Evolutionary conservation across 2,113 vertebrate genomes (phyloP).

Genomic region (Xyrauchen texanus): DNA sequence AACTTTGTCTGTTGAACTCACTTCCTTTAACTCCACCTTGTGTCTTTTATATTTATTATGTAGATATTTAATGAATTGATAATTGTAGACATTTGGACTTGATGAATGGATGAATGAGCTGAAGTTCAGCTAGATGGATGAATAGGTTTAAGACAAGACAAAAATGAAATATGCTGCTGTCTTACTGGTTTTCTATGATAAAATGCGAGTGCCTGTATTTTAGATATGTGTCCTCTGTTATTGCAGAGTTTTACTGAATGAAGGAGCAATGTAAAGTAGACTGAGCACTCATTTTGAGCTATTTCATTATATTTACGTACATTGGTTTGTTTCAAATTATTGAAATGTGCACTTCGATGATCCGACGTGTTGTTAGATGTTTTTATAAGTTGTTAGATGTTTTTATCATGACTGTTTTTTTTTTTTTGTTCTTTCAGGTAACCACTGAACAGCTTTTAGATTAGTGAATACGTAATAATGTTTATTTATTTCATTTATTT

Average conservation of each 20-base stretch:
- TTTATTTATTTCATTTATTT: background rate
- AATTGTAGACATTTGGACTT: background rate
- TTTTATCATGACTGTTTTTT: background rate
- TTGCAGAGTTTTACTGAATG: no score
- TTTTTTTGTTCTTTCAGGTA: background rate
- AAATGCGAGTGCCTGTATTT: slow-evolving; percentile 8
- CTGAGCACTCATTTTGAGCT: background rate
- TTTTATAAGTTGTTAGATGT: no score
- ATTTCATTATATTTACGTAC: background rate
- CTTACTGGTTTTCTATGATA: background rate
- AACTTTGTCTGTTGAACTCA: background rate
- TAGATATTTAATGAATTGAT: background rate
- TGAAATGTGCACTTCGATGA: background rate
- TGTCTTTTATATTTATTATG: background rate
- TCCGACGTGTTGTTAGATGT: background rate
- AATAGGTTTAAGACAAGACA: background rate
- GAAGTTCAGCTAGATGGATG: background rate
- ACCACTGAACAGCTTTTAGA: background rate
- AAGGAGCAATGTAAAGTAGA: background rate
- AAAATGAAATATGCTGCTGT: background rate
- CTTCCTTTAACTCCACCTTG: background rate
- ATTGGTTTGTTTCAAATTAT: background rate
- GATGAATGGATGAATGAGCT: background rate
- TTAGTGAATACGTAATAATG: slow-evolving; percentile 13
- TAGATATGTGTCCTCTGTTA: background rate